These are phyloP conservation scores for Hydractinia echinata DNA, from an alignment of 30 jellyfish, hydroid and myxozoan genomes.

Conservation along the genomic window DNA sequence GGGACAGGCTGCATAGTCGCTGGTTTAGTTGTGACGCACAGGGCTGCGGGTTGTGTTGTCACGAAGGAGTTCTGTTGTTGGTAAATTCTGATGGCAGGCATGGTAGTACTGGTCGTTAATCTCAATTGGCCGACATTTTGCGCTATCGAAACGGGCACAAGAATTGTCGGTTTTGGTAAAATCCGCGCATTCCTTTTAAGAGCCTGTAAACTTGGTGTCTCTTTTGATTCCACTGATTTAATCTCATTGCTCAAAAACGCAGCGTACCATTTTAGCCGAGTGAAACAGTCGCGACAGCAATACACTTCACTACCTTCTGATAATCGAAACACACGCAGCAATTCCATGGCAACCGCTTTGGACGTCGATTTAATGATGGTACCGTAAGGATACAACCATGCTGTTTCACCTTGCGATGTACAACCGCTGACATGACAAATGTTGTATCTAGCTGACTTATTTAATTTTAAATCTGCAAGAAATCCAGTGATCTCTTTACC, in stretches of 20 bases:
- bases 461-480: neutral
- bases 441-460: neutral
- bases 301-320: neutral
- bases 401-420: neutral
- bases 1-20: too few species aligned
- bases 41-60: too few species aligned
- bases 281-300: conserved; percentile 8
- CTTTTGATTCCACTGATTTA: too few species aligned
- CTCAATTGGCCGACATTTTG: too few species aligned
- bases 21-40: too few species aligned
- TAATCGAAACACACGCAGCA: neutral
- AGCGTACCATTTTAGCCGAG: neutral
- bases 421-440: conserved; percentile 3
- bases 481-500: neutral
- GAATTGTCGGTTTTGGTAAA: neutral
- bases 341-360: neutral
- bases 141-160: too few species aligned
- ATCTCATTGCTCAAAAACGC: neutral
- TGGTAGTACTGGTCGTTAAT: too few species aligned
- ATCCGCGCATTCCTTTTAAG: neutral
- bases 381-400: conserved; percentile 17
- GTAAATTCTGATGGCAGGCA: too few species aligned
- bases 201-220: too few species aligned
- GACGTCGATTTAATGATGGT: neutral
- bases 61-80: too few species aligned